Evolutionary conservation across 2,797 vertebrate species (phyloP).

Genomic region (Clarias pachynema): DNA sequence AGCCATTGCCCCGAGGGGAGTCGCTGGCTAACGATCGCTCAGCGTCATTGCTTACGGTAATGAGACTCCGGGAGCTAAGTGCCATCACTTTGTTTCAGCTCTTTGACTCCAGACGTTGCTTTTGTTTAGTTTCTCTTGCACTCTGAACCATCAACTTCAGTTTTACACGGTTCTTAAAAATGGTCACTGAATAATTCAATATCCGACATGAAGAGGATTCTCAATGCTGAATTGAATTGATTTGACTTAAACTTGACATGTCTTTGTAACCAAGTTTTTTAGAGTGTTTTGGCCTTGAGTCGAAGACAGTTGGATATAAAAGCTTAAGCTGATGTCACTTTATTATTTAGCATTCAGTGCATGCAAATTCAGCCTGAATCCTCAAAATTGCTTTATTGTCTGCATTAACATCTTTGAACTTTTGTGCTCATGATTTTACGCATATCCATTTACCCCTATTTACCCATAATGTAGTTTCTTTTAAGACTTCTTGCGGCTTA

Average conservation of each 20-base stretch:
- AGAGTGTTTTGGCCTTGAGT: background rate
- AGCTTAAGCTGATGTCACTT: background rate
- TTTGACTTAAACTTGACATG: conserved; percentile 9
- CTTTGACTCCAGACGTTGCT: conserved; percentile 25
- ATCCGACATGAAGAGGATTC: background rate
- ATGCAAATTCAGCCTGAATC: background rate
- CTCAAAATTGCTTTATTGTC: conserved; percentile 1
- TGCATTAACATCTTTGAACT: background rate
- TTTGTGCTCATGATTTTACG: background rate
- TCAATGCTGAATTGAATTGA: background rate
- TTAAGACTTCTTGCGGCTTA: background rate
- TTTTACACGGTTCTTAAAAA: background rate
- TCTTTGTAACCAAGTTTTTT: background rate
- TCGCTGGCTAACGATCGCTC: conserved; percentile 62
- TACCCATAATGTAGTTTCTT: background rate
- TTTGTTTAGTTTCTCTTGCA: conserved; percentile 8
- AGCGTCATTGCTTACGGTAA: conserved; percentile 67
- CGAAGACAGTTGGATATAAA: background rate
- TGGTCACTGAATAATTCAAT: background rate
- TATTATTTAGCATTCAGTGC: background rate
- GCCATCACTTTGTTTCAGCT: conserved; percentile 61
- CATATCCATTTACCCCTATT: no score
- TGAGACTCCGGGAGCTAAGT: conserved; percentile 64
- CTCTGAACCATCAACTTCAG: background rate
- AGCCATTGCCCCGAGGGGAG: conserved; percentile 59